Evolutionary conservation across 2,797 vertebrate species (phyloP), one percentile per base, ranked within the genome.

Genomic region (Sebastolobus alascanus): DNA sequence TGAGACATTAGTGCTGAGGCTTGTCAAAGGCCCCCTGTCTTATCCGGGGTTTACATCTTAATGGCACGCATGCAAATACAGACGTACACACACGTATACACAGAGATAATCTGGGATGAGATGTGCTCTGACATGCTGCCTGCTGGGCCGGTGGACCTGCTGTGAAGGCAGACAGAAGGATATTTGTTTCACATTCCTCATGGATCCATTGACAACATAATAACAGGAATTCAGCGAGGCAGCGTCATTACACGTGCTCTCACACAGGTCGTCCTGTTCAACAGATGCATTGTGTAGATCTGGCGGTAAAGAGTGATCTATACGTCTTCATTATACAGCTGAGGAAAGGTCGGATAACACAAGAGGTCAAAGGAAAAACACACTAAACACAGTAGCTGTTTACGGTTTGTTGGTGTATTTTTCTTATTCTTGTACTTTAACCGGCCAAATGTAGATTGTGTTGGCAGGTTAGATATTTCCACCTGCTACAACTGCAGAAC

Each of bases 121-220:
- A 93, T 91, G 85, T 89, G 91, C 89, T 90, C 83, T 75, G 89
- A 93, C 92, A 92, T 71, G 93, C 88, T 46, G 79, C 75, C 77
- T 59, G 83, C 87, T 59, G 89, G 60, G 77, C 84, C 27, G 84
- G 82, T 85, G 89, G 80, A 25, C 80, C 87, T 88, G 88, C 69
- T 75, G 81, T 80, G 82, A 79, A 80, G 69, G 27, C 73, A 70
- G 69, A 77, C 82, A 72, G 80, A 79, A 18, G 79, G 85, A 86
- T 89, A 87, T 86, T 89, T 90, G 87, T 83, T 90, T 92, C 77
- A 84, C 88, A 90, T 94, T 95, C 90, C 83, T 90, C 80, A 60
- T 68, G 84, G 43, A 87, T 87, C 82, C 87, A 87, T 73, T 93
- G 90, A 90, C 91, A 93, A 86, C 89, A 83, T 92, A 92, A 93